Evolutionary conservation across 2,113 vertebrate species (phyloP).

Genomic region (Pitta sordida): DNA sequence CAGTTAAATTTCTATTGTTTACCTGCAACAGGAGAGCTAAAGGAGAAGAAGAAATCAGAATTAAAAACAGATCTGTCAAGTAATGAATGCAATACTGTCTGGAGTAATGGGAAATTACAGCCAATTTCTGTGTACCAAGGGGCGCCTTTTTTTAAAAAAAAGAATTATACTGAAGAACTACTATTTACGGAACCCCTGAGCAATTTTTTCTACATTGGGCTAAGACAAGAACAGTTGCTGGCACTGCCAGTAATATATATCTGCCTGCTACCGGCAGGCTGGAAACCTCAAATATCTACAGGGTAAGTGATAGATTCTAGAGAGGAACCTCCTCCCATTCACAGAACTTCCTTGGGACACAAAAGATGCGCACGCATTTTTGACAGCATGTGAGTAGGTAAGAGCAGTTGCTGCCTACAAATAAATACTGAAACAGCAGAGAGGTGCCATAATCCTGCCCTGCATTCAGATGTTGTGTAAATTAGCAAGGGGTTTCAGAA

Average conservation of each 20-base stretch:
- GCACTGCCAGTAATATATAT: not conserved
- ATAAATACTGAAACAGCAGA: not conserved
- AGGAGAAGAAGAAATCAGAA: constrained; percentile 4
- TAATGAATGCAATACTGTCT: not conserved
- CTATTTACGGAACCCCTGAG: constrained; percentile 2
- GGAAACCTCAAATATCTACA: not conserved
- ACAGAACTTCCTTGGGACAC: not conserved
- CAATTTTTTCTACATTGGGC: not conserved
- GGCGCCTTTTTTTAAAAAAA: no score
- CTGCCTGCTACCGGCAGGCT: not conserved
- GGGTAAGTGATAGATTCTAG: not conserved
- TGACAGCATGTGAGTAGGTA: not conserved
- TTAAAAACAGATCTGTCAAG: not conserved
- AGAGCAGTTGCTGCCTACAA: not conserved
- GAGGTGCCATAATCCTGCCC: not conserved
- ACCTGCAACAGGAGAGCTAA: constrained; percentile 1
- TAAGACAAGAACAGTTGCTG: not conserved
- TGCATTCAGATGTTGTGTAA: not conserved
- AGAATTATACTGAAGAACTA: not conserved
- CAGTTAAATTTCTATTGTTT: constrained; percentile 20
- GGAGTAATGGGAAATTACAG: constrained; percentile 28
- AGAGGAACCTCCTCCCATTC: not conserved
- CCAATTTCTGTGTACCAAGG: not conserved
- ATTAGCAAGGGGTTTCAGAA: not conserved
- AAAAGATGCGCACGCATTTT: not conserved